Conservation (phyloP, 2,797 vertebrate genomes). For the Arctocebus calabarensis region DNA sequence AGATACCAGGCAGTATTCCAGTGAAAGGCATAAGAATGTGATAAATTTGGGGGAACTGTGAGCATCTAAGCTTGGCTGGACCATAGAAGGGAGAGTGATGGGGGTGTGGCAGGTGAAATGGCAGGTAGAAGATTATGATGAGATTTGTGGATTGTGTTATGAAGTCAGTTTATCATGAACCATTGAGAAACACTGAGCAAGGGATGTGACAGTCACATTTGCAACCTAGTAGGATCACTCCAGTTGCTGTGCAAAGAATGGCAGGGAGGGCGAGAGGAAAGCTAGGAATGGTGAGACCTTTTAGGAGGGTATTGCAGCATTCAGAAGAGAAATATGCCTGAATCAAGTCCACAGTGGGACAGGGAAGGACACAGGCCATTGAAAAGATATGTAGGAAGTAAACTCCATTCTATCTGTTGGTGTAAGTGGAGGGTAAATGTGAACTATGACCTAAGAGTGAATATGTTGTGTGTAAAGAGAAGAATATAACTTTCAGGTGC, state of each 20-base stretch:
- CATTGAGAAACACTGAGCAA: background rate
- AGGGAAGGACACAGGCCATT: background rate
- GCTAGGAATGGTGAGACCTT: background rate
- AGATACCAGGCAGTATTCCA: background rate
- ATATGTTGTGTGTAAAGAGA: background rate
- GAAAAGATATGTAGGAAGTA: background rate
- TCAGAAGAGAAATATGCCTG: background rate
- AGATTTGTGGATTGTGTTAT: background rate
- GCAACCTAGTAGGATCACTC: background rate
- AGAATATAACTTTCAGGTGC: background rate
- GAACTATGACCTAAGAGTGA: background rate
- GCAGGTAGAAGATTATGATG: background rate
- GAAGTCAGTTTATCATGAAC: background rate
- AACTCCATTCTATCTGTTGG: background rate
- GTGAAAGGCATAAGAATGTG: background rate
- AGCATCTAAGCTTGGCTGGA: background rate
- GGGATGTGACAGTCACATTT: background rate
- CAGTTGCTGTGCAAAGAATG: background rate
- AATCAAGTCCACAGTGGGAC: background rate
- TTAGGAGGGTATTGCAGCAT: background rate
- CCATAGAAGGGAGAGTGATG: background rate
- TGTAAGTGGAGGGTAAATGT: background rate
- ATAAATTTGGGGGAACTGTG: background rate
- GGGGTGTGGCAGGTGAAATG: background rate
- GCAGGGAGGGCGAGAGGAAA: background rate